Base-by-base conservation (phyloP, 2,797 vertebrate genomes). In the Chelidonichthys spinosus region DNA sequence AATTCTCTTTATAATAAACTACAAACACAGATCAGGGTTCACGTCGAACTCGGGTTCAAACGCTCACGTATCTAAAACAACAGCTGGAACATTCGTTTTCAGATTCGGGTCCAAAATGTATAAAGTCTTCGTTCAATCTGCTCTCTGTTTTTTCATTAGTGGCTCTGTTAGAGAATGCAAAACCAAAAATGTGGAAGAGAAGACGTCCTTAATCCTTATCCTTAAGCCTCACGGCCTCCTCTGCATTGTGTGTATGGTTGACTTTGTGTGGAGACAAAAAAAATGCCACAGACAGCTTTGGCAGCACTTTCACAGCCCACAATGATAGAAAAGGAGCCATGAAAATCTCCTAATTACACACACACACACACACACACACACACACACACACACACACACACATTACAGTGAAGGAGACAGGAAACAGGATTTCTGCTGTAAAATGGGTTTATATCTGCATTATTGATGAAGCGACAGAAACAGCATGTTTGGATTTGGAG, bases 341-440 rank as follows among this genome's bases (percentile, higher is more conserved):
- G 75, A 72, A 89, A 82, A 88, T 87, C 86, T 82, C 74, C 78
- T 83, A 90, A 90, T 89, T 89, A 88, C 44, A 84, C 74, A 83
- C 33, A 87, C 56, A 74, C 64, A 78, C 61, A 64, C 0, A 69
- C 65, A 66, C 49, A 46, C 37, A 55, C 49, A n/a, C 25, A 25
- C 25, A 43, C 42, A 33, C 61, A 64, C 0, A 69, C 65, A 66
- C 49, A 46, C 37, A 55, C 49, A n/a, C 25, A 25, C 25, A 43
- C 42, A 33, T 39, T 55, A 39, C 50, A 53, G 44, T 37, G 43
- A 72, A 55, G 13, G 39, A 52, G 71, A 77, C 63, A 62, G 50
- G 37, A 78, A 76, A 79, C 43, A 32, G 69, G 55, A 81, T 83
- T 72, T 53, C 46, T 73, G 66, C 55, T 69, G 55, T 65, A 43